These are phyloP conservation scores for Eulemur rufifrons DNA, from an alignment of 2,113 vertebrate genomes.

Conservation along the genomic window DNA sequence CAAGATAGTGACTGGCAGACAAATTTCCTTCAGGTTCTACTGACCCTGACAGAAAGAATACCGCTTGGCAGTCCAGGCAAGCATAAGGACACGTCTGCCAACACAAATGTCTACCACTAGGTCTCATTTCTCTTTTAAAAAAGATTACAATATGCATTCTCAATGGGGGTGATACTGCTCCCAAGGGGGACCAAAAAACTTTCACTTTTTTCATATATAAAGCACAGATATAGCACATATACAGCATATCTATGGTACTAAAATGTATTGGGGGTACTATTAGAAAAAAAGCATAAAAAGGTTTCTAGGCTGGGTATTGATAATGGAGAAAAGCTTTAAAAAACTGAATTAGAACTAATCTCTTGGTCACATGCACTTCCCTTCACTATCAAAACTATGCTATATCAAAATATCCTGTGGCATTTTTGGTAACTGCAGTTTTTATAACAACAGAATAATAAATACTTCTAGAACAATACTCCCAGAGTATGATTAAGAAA, in stretches of 20 bases:
- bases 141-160: neutral
- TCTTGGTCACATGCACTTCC: conserved; percentile 20
- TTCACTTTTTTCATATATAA: neutral
- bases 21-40: neutral
- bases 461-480: neutral
- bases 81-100: neutral
- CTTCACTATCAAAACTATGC: neutral
- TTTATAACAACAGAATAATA: conserved; percentile 9
- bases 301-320: neutral
- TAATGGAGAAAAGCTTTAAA: conserved; percentile 13
- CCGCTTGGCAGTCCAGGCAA: neutral
- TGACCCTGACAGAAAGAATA: neutral
- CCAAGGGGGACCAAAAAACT: neutral
- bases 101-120: neutral
- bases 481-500: conserved; percentile 41
- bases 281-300: neutral
- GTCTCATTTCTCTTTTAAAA: neutral
- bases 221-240: conserved; percentile 3
- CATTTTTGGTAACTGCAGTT: conserved; percentile 15
- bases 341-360: neutral
- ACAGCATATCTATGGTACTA: conserved; percentile 28
- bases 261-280: conserved; percentile 21
- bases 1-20: neutral
- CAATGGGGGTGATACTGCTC: neutral
- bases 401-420: neutral